These are phyloP conservation scores for Hypotaenidia okinawae DNA, from an alignment of 2,797 vertebrate species.

Conservation along the genomic window DNA sequence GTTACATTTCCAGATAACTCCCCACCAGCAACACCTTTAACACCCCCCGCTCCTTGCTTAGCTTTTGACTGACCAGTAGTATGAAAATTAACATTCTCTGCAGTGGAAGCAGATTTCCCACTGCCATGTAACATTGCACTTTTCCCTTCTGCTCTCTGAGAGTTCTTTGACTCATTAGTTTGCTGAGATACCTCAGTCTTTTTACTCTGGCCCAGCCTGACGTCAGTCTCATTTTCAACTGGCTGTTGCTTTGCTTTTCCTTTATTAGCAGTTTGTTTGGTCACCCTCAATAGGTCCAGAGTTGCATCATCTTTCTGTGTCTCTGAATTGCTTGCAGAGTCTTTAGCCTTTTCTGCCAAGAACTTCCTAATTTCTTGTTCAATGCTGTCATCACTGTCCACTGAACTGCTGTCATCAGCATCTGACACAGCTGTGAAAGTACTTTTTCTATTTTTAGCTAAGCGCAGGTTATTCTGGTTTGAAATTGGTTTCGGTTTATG, in stretches of 20 bases:
- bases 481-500: slow-evolving; percentile 17
- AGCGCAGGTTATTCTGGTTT: background rate
- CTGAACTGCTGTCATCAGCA: slow-evolving; percentile 87
- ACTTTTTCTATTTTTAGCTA: background rate
- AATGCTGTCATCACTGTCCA: slow-evolving; percentile 95
- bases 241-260: slow-evolving; percentile 2
- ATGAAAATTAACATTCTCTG: background rate
- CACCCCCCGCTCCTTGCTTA: background rate
- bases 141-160: background rate
- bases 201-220: slow-evolving; percentile 28
- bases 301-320: background rate
- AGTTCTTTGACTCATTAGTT: slow-evolving; percentile 36
- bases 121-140: slow-evolving; percentile 15
- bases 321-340: slow-evolving; percentile 57
- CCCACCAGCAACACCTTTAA: background rate
- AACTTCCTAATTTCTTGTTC: slow-evolving; percentile 93
- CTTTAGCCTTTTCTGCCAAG: slow-evolving; percentile 92
- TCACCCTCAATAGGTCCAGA: background rate
- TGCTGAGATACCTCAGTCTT: slow-evolving; percentile 74
- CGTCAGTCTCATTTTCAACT: background rate
- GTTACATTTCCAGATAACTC: background rate
- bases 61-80: slow-evolving; percentile 40
- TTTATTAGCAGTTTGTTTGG: background rate
- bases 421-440: background rate
- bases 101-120: background rate